A percentile compares a stretch with the other conserved stretches of the same genome.
These are phyloP conservation scores for Heliconius melpomene DNA, from an alignment of 1,140 invertebrate species.

Conservation along the genomic window DNA sequence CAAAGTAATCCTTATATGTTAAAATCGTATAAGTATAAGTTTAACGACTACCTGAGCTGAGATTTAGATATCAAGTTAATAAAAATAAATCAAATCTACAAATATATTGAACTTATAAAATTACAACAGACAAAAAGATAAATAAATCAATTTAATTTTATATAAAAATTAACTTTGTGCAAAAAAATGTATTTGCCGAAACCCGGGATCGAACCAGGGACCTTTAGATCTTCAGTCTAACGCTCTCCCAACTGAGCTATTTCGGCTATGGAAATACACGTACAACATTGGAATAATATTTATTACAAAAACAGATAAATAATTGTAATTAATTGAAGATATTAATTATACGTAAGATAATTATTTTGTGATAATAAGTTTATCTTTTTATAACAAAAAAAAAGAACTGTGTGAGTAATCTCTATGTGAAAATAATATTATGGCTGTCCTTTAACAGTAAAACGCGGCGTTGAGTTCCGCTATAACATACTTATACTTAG, in stretches of 20 bases:
- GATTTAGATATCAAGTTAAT: too few species aligned
- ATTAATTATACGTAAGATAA: background rate
- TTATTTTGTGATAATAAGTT: background rate
- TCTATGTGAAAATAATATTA: background rate
- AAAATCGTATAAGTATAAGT: too few species aligned
- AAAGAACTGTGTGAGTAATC: background rate
- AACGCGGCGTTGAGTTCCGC: too few species aligned
- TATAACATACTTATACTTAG: too few species aligned
- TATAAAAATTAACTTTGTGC: background rate
- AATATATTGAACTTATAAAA: background rate
- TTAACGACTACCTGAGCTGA: too few species aligned
- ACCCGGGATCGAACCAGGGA: slow-evolving; percentile 11
- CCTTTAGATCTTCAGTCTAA: slow-evolving; percentile 15
- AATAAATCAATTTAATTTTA: too few species aligned
- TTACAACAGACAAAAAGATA: background rate
- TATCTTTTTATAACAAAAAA: background rate
- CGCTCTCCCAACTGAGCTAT: slow-evolving; percentile 15
- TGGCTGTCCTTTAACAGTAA: too few species aligned
- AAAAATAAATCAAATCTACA: too few species aligned
- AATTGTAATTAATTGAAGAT: background rate
- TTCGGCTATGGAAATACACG: background rate
- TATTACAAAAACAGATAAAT: background rate
- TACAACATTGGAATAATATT: background rate
- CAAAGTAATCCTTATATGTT: too few species aligned
- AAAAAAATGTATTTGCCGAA: background rate